Base-by-base conservation (phyloP, 2,113 vertebrate species). In the Setophaga petechia region DNA sequence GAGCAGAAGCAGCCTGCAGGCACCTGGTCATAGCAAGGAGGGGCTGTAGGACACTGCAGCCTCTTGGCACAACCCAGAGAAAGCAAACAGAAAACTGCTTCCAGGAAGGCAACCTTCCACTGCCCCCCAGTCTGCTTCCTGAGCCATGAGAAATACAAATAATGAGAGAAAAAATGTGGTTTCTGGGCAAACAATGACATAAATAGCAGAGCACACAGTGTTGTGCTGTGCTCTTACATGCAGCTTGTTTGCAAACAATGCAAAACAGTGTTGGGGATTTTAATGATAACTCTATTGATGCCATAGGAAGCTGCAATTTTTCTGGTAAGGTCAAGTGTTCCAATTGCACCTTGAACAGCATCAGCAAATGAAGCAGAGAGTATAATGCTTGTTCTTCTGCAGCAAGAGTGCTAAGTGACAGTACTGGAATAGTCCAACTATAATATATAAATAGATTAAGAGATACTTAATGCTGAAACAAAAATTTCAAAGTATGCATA, bases 131-230 rank as follows among this genome's bases (percentile, higher is more conserved):
- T 13, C 35, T 58, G 21, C 55, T 72, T 71, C 27, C 35, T 79
- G 68, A 89, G 57, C 49, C 10, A 11, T 10, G 44, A 43, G 43
- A 59, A 93, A 74, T 30, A 62, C 23, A 61, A n/a, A 43, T 39
- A 46, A 41, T 1, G 11, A 71, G 69, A 44, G 61, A 23, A 66
- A 72, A 39, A 2, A 3, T 8, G 22, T 27, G 33, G 2, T 72
- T 78, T 63, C 52, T 71, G 46, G 37, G 39, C 39, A 74, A 74
- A 33, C 9, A 41, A 21, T 33, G 17, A 37, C n/a, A 59, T 41
- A 59, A 63, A 72, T 5, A 23, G 14, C 33, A 12, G 35, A 67
- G 24, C 1, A 0, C 14, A 7, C 1, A 5, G 17, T 27, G 51
- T 9, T 58, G 35, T 27, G 22, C 52, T 74, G 51, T 49, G 8